Evolutionary conservation across 2,113 vertebrate genomes (phyloP).

Genomic region (Python bivittatus): DNA sequence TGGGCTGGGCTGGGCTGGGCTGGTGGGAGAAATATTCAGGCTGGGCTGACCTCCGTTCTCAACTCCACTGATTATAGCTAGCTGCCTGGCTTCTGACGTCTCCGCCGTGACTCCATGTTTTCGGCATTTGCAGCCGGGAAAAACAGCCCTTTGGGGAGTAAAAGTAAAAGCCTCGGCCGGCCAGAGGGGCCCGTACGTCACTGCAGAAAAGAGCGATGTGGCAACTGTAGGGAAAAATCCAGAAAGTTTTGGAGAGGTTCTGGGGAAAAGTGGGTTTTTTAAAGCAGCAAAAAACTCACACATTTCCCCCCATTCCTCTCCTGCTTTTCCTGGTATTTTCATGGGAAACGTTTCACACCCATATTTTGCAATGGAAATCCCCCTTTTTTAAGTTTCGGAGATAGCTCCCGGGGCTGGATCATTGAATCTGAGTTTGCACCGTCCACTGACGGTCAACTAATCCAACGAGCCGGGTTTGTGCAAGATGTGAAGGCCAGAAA

Average conservation of each 20-base stretch:
- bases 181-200: neutral
- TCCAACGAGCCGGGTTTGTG: neutral
- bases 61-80: neutral
- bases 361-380: neutral
- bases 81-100: neutral
- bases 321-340: neutral
- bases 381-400: neutral
- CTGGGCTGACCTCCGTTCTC: neutral
- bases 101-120: neutral
- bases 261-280: neutral
- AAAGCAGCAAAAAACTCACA: too few species aligned
- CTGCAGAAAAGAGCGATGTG: neutral
- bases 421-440: too few species aligned
- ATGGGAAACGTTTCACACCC: neutral
- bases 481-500: neutral
- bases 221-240: neutral
- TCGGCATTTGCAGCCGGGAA: neutral
- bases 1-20: neutral
- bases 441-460: neutral
- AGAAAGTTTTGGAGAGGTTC: neutral
- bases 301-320: neutral
- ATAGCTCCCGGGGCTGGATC: too few species aligned
- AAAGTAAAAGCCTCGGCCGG: neutral
- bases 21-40: neutral
- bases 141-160: rapidly evolving